Evolutionary conservation across 1,140 invertebrate species (phyloP).

Genomic region (Penaeus vannamei): DNA sequence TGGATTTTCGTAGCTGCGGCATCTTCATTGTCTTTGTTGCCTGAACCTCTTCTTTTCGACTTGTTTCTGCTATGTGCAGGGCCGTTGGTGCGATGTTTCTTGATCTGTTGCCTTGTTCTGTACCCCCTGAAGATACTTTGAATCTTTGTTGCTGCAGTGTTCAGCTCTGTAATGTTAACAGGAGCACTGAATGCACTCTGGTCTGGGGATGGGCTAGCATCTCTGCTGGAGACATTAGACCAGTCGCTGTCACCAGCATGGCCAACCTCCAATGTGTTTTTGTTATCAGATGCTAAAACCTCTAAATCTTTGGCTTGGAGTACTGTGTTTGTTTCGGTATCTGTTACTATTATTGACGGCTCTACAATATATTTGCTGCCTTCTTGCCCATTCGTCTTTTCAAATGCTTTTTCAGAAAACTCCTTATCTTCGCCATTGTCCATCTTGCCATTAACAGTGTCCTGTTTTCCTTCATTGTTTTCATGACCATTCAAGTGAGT

Average conservation of each 20-base stretch:
- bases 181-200: background rate
- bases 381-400: background rate
- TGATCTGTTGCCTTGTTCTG: background rate
- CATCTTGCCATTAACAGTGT: background rate
- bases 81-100: background rate
- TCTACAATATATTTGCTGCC: background rate
- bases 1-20: constrained; percentile 1
- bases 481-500: too few relatives aligned
- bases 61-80: too few relatives aligned
- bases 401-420: background rate
- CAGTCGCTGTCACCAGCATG: background rate
- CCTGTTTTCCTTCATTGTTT: background rate
- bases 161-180: background rate
- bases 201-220: constrained; percentile 16
- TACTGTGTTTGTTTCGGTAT: background rate
- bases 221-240: constrained; percentile 14
- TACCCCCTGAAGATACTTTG: constrained; percentile 2
- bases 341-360: constrained; percentile 6
- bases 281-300: too few relatives aligned
- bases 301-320: background rate
- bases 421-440: background rate
- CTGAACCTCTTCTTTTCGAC: too few relatives aligned
- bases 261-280: background rate
- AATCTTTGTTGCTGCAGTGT: background rate
- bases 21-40: background rate